A percentile compares a stretch with the other conserved stretches of the same genome.
Evolutionary conservation across 2,113 vertebrate genomes (phyloP).

Genomic region (Ceratotherium simum): DNA sequence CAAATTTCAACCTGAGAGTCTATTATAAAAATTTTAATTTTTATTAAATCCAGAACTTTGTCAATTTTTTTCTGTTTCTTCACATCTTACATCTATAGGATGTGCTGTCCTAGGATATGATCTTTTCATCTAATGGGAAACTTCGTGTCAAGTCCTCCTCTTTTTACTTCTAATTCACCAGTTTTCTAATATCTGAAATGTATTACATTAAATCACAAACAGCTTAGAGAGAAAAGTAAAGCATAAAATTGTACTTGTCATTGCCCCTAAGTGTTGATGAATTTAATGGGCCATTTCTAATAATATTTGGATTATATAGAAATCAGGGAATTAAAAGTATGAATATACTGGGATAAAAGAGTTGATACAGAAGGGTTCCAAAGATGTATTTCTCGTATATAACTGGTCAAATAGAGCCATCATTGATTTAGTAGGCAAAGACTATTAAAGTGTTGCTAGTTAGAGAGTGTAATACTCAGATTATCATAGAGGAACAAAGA

Average conservation of each 20-base stretch:
- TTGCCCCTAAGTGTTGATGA: neutral
- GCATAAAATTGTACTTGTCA: neutral
- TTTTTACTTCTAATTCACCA: neutral
- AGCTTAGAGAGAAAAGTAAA: conserved; percentile 23
- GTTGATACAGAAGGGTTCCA: neutral
- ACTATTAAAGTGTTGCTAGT: neutral
- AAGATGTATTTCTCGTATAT: neutral
- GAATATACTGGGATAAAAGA: neutral
- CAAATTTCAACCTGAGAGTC: neutral
- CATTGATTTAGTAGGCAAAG: neutral
- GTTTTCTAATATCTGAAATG: neutral
- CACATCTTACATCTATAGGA: neutral
- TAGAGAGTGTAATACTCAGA: neutral
- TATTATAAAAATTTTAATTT: neutral
- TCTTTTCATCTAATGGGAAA: neutral
- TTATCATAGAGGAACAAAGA: neutral
- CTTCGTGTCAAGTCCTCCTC: neutral
- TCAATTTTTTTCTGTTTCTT: neutral
- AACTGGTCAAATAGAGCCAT: neutral
- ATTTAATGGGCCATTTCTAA: neutral
- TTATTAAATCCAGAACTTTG: neutral
- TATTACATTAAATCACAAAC: neutral
- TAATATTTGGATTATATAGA: neutral
- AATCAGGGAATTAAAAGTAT: neutral
- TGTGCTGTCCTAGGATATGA: neutral